phyloP scores from a whole-genome alignment of 2,113 vertebrate species.

The Eolophus roseicapilla region DNA sequence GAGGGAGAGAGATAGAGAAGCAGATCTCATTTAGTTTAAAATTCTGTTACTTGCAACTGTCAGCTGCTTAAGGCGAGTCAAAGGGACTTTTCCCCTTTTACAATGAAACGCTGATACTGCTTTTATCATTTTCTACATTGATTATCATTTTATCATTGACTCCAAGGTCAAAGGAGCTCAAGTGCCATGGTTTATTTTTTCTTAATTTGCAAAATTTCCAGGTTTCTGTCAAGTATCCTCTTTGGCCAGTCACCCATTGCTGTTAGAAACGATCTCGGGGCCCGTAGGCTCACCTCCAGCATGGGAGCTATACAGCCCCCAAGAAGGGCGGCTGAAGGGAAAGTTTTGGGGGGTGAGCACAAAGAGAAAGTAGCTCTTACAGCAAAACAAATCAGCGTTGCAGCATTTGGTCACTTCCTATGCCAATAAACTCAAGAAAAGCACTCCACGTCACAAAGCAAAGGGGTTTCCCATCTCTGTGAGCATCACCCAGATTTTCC shows the following conservation, averaged over 20 bases:
- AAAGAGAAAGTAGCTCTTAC: neutral
- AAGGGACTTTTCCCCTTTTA: neutral
- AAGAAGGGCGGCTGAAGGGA: neutral
- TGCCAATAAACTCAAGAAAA: neutral
- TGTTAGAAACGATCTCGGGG: neutral
- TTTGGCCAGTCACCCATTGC: neutral
- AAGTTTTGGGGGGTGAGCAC: neutral
- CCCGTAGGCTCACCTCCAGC: rapidly evolving
- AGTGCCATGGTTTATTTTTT: neutral
- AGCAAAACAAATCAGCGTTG: rapidly evolving
- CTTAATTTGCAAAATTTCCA: neutral
- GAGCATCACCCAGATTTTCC: neutral
- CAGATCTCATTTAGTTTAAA: neutral
- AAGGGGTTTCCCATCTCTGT: neutral
- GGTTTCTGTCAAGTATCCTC: neutral
- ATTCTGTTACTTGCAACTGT: neutral
- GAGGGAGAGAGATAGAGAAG: neutral
- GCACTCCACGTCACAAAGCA: neutral
- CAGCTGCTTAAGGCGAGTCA: neutral
- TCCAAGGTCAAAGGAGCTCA: neutral
- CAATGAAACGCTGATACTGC: neutral
- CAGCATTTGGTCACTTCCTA: neutral
- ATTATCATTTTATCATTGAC: neutral
- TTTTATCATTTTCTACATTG: neutral
- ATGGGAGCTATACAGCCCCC: rapidly evolving